Base-by-base conservation (phyloP, 1,140 invertebrate genomes). In the Pectinophora gossypiella region DNA sequence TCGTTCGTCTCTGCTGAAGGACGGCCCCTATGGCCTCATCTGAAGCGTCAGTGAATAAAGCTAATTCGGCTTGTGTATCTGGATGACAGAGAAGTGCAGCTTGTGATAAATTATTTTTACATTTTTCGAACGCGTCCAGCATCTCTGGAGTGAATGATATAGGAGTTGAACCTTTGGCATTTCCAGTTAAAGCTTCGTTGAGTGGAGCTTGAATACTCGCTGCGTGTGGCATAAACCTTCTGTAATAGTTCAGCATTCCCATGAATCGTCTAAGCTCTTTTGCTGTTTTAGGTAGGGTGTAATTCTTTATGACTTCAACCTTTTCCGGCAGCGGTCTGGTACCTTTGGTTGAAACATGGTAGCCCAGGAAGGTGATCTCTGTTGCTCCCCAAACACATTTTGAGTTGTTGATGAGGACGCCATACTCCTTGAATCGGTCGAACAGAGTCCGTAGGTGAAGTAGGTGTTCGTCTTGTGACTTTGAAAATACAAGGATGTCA, bases 401-500 rank as follows among this genome's bases (percentile, higher is more conserved):
- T 9, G 36, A 15, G 4, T n/a, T 15, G 48, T 85, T 81, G 12
- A 85, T 54, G 0, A 52, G 38, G 2, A 79, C 3, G 7, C 67
- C 76, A 47, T 63, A 69, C 18, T 68, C 35, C 1, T 57, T 19
- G 1, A 81, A 46, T 1, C 64, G 35, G n/a, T 59, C 36, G 16
- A 82, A 67, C 4, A 58, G 15, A 5, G 20, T 19, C 15, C 54
- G 15, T 5, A 78, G 47, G 51, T 79, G 73, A 16, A 54, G 15
- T 40, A 36, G 23, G 23, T 84, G 76, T 44, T 83, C 57, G 15
- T 71, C 54, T 19, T 47, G 20, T 0, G 51, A 21, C 6, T 22
- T 21, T 13, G 73, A 75, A 0, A 67, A 68, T 13, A 88, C 62
- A 0, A 87, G 42, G 36, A 85, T 70, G 40, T 85, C 75, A 44